These are phyloP conservation scores for Cyprinodon diabolis DNA, from an alignment of 2,797 vertebrate species.

Conservation along the genomic window DNA sequence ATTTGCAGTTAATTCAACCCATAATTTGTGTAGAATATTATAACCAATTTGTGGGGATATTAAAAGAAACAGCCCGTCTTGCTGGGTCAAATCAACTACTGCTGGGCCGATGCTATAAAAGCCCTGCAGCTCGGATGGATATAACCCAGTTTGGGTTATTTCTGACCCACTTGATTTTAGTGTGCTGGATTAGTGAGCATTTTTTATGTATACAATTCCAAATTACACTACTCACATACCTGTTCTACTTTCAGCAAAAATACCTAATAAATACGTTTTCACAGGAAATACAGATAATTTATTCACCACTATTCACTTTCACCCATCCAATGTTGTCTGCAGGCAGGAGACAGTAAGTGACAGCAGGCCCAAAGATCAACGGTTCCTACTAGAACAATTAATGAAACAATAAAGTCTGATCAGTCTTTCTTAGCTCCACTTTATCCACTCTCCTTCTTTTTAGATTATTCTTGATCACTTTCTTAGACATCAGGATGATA, in stretches of 20 bases:
- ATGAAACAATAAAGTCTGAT: neutral
- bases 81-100: too few species aligned
- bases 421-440: neutral
- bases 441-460: neutral
- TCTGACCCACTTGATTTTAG: neutral
- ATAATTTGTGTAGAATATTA: too few species aligned
- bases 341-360: neutral
- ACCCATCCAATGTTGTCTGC: neutral
- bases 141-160: too few species aligned
- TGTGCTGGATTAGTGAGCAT: neutral
- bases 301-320: neutral
- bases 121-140: too few species aligned
- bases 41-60: too few species aligned
- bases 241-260: neutral
- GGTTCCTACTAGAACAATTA: neutral
- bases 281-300: neutral
- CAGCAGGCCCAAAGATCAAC: neutral
- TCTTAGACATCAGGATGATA: neutral
- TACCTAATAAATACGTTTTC: neutral
- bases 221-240: neutral
- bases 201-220: neutral
- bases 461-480: neutral
- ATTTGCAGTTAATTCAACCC: too few species aligned
- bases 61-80: too few species aligned
- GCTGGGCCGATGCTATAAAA: too few species aligned